phyloP scores from a whole-genome alignment of 1,140 invertebrate genomes.

The Oscheius sp. region DNA sequence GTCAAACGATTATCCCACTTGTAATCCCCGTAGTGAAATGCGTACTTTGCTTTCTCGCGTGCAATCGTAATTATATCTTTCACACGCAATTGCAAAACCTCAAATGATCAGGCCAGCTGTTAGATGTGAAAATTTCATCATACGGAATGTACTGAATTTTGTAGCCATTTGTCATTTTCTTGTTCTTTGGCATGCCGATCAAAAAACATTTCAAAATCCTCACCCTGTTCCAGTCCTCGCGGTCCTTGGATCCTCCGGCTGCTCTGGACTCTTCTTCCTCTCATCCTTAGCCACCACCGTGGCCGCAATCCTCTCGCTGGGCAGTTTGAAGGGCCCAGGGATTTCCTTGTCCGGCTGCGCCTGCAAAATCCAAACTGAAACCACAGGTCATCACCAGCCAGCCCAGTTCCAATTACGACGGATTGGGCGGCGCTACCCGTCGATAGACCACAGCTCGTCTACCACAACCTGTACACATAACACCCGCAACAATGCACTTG shows the following conservation, averaged over 20 bases:
- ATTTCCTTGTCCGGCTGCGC: background rate
- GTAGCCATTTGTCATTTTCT: no score
- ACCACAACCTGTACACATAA: background rate
- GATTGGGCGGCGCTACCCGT: background rate
- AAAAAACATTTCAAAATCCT: no score
- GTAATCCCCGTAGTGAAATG: no score
- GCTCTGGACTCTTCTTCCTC: conserved; percentile 23
- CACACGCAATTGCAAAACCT: no score
- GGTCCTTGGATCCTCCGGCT: conserved; percentile 30
- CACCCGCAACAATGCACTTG: background rate
- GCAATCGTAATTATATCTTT: no score
- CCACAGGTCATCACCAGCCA: background rate
- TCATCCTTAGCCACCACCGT: background rate
- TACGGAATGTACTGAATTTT: no score
- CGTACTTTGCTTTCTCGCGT: no score
- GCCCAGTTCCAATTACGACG: background rate
- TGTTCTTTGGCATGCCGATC: no score
- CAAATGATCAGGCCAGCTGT: no score
- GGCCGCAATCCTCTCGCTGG: background rate
- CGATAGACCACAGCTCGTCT: background rate
- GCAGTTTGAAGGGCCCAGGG: background rate
- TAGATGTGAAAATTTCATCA: no score
- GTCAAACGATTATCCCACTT: no score
- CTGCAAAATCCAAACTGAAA: background rate
- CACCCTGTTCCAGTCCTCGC: no score